Evolutionary conservation across 64 coral and sea anemone species (phyloP), one percentile per base, ranked within the genome.

Genomic region (Acropora tenuis): DNA sequence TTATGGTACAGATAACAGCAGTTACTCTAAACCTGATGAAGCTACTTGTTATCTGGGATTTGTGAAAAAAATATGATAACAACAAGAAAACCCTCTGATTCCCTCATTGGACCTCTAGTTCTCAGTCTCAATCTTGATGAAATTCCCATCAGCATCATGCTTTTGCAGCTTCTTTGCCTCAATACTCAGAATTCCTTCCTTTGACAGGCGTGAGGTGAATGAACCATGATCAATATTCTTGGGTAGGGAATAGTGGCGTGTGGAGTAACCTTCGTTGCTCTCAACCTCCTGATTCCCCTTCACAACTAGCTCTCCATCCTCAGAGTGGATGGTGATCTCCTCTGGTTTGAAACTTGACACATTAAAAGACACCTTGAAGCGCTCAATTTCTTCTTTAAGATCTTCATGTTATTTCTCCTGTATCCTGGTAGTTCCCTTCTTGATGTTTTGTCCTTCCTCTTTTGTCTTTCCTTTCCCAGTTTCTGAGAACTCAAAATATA

Each of bases 81-180:
- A 30, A 30, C 30, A 30, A 30, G 30, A 30, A 30, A 55, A 55
- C 5, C 6, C 52, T 55, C 6, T 4, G 52, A 55, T 10, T 7
- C 3, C 52, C 5, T 7, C 5, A 55, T 55, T 55, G 52, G 52
- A 55, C 52, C 75, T 78, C 49, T 45, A 78, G 16, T 48, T 48
- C 43, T 85, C 82, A 71, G 60, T 72, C 63, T 85, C 82, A 68
- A 85, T 85, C 65, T 85, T 85, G 65, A 85, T 85, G n/a, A 69
- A 85, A 43, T 83, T 83, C 11, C 72, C 82, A 43, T 85, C 44
- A 4, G 61, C 82, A 6, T 85, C 82, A 20, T 43, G 41, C 65
- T 50, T 67, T 15, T 85, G 63, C 17, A 71, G 16, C 63, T 85
- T 85, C 68, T 85, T 85, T 16, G 63, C 82, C 17, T 85, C 82